phyloP scores from a whole-genome alignment of 64 coral and sea anemone species.

The Stichodactyla mertensii region DNA sequence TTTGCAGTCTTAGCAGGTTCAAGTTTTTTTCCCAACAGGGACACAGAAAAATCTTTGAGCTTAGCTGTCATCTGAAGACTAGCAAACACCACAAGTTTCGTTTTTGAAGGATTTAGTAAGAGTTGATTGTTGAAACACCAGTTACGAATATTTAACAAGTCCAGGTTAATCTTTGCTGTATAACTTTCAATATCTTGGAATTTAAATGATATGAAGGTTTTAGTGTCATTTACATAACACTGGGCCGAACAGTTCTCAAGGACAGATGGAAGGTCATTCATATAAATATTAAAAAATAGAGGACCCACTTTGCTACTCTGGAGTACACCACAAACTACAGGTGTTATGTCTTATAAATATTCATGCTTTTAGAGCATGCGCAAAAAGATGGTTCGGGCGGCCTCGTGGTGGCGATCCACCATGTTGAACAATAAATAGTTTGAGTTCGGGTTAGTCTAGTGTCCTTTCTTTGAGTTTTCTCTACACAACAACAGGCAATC shows the following conservation, averaged over 20 bases:
- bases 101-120: constrained; percentile 22
- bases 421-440: too few relatives aligned
- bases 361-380: too few relatives aligned
- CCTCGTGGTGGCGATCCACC: too few relatives aligned
- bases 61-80: neutral
- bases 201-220: neutral
- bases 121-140: constrained; percentile 42
- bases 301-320: constrained; percentile 2
- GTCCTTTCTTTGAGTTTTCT: too few relatives aligned
- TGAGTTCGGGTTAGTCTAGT: too few relatives aligned
- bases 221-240: constrained; percentile 12
- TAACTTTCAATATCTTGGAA: neutral
- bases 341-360: too few relatives aligned
- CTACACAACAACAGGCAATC: too few relatives aligned
- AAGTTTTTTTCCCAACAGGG: constrained; percentile 2
- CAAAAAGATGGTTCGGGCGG: too few relatives aligned
- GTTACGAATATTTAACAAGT: neutral
- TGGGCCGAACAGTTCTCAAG: neutral
- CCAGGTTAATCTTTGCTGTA: neutral
- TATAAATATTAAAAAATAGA: constrained; percentile 5
- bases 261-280: constrained; percentile 6
- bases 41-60: neutral
- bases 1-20: neutral
- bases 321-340: neutral
- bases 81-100: constrained; percentile 26